These are phyloP conservation scores for Campylorhamphus procurvoides DNA, from an alignment of 2,113 vertebrate genomes.

Conservation along the genomic window DNA sequence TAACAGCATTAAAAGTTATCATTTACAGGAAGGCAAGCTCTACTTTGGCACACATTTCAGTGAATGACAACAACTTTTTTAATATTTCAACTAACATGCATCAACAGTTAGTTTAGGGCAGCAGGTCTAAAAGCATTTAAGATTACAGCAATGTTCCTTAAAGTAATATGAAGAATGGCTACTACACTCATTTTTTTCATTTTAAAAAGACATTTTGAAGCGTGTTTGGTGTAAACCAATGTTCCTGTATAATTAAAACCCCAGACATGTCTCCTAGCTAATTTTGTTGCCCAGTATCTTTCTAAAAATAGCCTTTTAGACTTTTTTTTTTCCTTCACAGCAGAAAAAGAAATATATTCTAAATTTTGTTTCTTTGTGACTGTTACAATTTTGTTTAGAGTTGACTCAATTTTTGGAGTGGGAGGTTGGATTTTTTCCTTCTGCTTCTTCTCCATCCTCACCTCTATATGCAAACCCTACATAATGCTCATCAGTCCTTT, in stretches of 20 bases:
- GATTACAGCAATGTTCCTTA: neutral
- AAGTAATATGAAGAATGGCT: neutral
- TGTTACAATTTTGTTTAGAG: neutral
- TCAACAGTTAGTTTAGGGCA: neutral
- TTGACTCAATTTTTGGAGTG: neutral
- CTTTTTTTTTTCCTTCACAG: neutral
- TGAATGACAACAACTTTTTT: neutral
- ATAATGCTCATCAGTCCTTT: neutral
- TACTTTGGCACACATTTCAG: neutral
- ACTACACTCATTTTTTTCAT: neutral
- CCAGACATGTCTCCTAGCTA: neutral
- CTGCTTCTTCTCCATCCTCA: neutral
- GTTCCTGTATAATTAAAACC: neutral
- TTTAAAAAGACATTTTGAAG: neutral
- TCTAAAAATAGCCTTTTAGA: neutral
- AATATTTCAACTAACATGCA: neutral
- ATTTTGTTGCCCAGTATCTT: neutral
- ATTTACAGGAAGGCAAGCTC: conserved; percentile 27
- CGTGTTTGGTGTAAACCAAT: neutral
- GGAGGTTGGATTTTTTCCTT: neutral
- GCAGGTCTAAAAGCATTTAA: conserved; percentile 11
- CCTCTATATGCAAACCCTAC: neutral
- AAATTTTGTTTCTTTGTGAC: neutral
- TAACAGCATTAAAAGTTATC: conserved; percentile 35
- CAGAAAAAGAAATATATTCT: neutral